phyloP scores from a whole-genome alignment of 2,888 invertebrate species.

The Ectemnius cavifrons region DNA sequence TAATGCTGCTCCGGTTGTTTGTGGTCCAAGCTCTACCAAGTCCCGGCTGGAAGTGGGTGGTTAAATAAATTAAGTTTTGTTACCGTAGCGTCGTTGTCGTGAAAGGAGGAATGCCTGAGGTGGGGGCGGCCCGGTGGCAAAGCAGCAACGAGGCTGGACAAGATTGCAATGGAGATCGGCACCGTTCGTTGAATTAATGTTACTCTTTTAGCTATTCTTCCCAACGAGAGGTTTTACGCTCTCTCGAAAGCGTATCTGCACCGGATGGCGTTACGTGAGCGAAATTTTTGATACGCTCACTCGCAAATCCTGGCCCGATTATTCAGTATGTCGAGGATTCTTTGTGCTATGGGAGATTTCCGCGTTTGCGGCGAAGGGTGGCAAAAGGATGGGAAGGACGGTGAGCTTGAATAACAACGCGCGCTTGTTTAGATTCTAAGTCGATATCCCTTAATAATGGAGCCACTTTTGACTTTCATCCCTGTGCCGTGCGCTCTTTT shows the following conservation, averaged over 20 bases:
- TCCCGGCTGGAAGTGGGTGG: constrained; percentile 24
- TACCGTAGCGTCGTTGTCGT: background rate
- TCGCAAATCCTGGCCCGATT: constrained; percentile 51
- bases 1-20: constrained; percentile 16
- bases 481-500: background rate
- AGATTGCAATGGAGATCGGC: background rate
- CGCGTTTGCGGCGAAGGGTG: background rate
- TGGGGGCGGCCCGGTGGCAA: background rate
- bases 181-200: constrained; percentile 49
- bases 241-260: constrained; percentile 39
- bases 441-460: background rate
- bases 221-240: constrained; percentile 48
- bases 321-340: constrained; percentile 36
- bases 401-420: background rate
- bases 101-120: background rate
- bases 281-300: constrained; percentile 49
- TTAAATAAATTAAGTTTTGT: constrained; percentile 56
- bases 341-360: constrained; percentile 8
- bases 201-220: constrained; percentile 32
- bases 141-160: too few relatives aligned
- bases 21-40: constrained; percentile 28
- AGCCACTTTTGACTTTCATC: background rate
- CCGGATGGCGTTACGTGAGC: constrained; percentile 56
- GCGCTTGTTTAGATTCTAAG: constrained; percentile 3
- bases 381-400: background rate